Base-by-base conservation (phyloP, 1,140 invertebrate species). In the Drosophila hydei region DNA sequence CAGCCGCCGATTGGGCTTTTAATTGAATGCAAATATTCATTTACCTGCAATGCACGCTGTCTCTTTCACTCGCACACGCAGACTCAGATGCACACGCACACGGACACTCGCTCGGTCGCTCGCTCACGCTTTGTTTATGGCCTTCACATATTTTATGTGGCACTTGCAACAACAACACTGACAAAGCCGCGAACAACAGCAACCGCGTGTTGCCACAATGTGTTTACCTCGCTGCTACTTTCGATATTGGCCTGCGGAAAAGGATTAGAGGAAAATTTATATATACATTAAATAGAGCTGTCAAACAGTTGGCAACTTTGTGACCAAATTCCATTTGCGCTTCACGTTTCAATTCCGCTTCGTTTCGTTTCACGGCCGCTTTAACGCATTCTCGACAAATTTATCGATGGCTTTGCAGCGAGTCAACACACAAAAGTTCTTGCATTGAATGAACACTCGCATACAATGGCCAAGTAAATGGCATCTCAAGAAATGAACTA, bases 11-110 rank as follows among this genome's bases (percentile, higher is more conserved):
- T 54, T 56, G 63, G 63, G 48, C 59, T 77, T 77, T 69, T 73
- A 77, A 77, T 73, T 77, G 71, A 77, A 77, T 69, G 70, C 72
- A 75, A 75, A 75, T 71, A 75, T 75, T 64, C 60, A 72, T 77
- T 68, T 56, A 72, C 69, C 69, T 72, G 54, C 38, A 50, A 16
- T 8, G 14, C 36, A 56, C 19, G 14, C 52, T 30, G 48, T 61
- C n/a, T 45, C 18, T 36, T 8, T 42, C 27, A 3, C 33, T 47
- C 18, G 43, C 18, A 21, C 43, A 21, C 19, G 12, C 36, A n/a
- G 3, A 12, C 36, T n/a, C 11, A n/a, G 6, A n/a, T 12, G 14
- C 38, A 14, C 38, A 40, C 38, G 42, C 16, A 21, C 43, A 12
- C 43, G 23, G 9, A 33, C 25, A 14, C 36, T 40, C 12, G 23